Conservation (phyloP, 2,797 vertebrate species). For the Pelobates cultripes region DNA sequence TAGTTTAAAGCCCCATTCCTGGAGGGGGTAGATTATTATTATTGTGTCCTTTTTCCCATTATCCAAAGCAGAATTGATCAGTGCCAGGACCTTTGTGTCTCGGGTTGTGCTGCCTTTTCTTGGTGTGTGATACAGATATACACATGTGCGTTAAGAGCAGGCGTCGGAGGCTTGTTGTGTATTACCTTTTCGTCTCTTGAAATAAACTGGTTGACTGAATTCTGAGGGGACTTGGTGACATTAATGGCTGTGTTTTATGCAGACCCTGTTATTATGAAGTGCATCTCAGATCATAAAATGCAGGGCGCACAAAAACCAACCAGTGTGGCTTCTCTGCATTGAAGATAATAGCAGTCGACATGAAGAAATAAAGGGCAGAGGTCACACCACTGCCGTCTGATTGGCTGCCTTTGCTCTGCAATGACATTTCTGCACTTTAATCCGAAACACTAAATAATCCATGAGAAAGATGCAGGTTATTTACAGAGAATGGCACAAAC, state of each 20-base stretch:
- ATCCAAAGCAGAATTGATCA: conserved; percentile 13
- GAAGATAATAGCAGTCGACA: conserved; percentile 82
- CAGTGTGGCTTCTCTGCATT: conserved; percentile 80
- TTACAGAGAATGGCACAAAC: conserved; percentile 62
- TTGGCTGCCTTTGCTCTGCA: conserved; percentile 72
- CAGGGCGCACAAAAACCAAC: conserved; percentile 76
- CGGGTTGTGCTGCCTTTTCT: conserved; percentile 8
- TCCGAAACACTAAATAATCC: conserved; percentile 77
- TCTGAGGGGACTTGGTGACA: conserved; percentile 70
- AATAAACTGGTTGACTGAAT: conserved; percentile 68
- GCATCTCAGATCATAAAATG: conserved; percentile 71
- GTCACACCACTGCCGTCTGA: conserved; percentile 73
- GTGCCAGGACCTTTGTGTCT: conserved; percentile 12
- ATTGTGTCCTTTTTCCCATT: neutral
- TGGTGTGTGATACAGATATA: conserved; percentile 38
- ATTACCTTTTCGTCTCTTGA: conserved; percentile 59
- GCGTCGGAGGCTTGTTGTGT: conserved; percentile 14
- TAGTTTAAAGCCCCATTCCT: too few relatives aligned
- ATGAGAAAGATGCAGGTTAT: conserved; percentile 65
- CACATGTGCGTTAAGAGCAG: neutral
- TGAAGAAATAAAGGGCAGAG: conserved; percentile 82
- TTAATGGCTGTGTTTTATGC: conserved; percentile 75
- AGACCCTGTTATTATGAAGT: conserved; percentile 70
- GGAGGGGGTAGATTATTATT: too few relatives aligned
- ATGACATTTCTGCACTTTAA: conserved; percentile 78